A percentile compares a stretch with the other conserved stretches of the same genome.
phyloP scores from a whole-genome alignment of 2,888 invertebrate genomes.

The Stramonita haemastoma region DNA sequence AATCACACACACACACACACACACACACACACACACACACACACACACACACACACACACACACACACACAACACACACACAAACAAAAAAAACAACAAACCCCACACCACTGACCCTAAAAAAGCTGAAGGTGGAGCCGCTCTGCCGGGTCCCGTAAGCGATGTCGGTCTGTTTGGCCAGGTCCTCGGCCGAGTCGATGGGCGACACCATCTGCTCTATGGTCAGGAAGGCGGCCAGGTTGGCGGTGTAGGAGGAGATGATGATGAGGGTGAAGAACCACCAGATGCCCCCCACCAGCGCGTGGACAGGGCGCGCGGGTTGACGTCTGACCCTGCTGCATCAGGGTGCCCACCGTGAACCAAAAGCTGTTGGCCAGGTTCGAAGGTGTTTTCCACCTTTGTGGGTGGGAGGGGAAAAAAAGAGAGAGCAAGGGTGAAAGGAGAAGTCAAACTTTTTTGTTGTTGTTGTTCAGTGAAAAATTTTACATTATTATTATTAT shows the following conservation, averaged over 20 bases:
- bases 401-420: background rate
- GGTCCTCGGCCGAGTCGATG: conserved; percentile 95
- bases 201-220: conserved; percentile 97
- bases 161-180: conserved; percentile 95
- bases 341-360: conserved; percentile 78
- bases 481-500: too few relatives aligned
- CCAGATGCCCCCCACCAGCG: conserved; percentile 95
- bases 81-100: background rate
- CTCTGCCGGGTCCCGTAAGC: conserved; percentile 95
- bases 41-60: background rate
- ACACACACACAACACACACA: background rate
- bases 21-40: too few relatives aligned
- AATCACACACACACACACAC: too few relatives aligned
- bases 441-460: background rate
- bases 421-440: too few relatives aligned
- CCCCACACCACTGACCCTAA: conserved; percentile 79
- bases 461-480: too few relatives aligned
- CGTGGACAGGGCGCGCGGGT: conserved; percentile 85
- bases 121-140: conserved; percentile 98
- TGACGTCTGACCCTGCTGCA: conserved; percentile 77
- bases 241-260: conserved; percentile 97
- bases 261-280: conserved; percentile 99
- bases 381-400: conserved; percentile 87
- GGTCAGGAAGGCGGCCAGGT: conserved; percentile 97
- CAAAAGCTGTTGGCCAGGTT: conserved; percentile 78